Conservation (phyloP, 2,797 vertebrate species). For the Myoxocephalus aenaeus region DNA sequence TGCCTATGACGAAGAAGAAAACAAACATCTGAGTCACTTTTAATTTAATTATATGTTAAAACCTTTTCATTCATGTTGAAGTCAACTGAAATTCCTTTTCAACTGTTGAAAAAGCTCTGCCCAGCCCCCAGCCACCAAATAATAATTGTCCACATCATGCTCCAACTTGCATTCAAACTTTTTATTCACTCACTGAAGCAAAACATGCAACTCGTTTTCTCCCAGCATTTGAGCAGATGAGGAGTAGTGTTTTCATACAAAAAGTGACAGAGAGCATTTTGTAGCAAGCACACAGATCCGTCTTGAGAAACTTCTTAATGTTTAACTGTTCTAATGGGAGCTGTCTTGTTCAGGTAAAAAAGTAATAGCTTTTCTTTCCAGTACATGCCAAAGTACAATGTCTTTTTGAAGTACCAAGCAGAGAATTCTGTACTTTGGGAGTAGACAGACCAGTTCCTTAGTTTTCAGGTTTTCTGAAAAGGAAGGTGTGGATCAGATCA, state of each 20-base stretch:
- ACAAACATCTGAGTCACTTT: background rate
- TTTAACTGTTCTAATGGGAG: background rate
- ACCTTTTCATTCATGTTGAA: constrained; percentile 9
- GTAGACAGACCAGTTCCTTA: background rate
- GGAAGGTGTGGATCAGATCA: background rate
- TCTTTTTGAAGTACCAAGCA: background rate
- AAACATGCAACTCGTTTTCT: background rate
- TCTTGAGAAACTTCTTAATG: background rate
- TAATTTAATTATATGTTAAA: background rate
- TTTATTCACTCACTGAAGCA: background rate
- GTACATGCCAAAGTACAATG: constrained; percentile 15
- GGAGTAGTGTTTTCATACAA: background rate
- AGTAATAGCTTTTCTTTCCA: background rate
- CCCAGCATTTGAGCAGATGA: background rate
- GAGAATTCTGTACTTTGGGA: background rate
- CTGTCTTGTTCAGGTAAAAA: background rate
- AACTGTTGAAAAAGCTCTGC: background rate
- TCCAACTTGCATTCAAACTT: background rate
- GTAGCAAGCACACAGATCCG: background rate
- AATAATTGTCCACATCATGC: background rate
- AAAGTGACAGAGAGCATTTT: background rate
- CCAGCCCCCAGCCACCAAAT: background rate
- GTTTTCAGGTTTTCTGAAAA: background rate
- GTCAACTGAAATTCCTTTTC: constrained; percentile 4
- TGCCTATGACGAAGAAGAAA: background rate